Evolutionary conservation across 2,888 invertebrate species (phyloP).

Genomic region (Lysandra bellargus): DNA sequence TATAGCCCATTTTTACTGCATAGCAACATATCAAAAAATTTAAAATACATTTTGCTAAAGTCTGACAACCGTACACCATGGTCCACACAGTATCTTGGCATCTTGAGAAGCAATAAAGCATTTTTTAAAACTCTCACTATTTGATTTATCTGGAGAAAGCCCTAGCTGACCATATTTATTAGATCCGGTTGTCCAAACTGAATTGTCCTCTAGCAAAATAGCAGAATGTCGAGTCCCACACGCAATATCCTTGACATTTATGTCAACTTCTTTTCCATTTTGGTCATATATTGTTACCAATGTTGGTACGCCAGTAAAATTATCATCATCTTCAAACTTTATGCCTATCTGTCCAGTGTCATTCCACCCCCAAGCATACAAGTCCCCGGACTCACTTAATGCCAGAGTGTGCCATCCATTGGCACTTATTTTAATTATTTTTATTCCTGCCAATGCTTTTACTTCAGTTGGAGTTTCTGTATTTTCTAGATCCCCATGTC

Average conservation of each 20-base stretch:
- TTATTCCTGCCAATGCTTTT: slow-evolving; percentile 88
- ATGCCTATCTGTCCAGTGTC: slow-evolving; percentile 91
- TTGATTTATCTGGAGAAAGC: slow-evolving; percentile 53
- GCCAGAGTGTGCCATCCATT: slow-evolving; percentile 94
- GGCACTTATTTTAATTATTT: slow-evolving; percentile 85
- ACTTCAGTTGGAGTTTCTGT: slow-evolving; percentile 83
- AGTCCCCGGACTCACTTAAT: slow-evolving; percentile 88
- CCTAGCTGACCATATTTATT: slow-evolving; percentile 92
- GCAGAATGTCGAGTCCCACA: slow-evolving; percentile 91
- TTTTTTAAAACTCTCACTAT: slow-evolving; percentile 55
- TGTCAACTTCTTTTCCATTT: slow-evolving; percentile 65
- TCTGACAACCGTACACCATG: slow-evolving; percentile 62
- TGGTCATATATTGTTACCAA: slow-evolving; percentile 64
- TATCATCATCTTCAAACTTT: slow-evolving; percentile 47
- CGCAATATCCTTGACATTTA: slow-evolving; percentile 81
- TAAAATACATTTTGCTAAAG: slow-evolving; percentile 9
- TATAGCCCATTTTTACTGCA: background rate
- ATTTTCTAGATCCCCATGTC: slow-evolving; percentile 86
- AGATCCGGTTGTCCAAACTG: slow-evolving; percentile 88
- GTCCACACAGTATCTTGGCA: slow-evolving; percentile 57
- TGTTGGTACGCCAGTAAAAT: slow-evolving; percentile 60
- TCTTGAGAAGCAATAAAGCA: slow-evolving; percentile 49
- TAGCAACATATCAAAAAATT: background rate
- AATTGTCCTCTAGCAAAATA: slow-evolving; percentile 83
- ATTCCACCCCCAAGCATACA: slow-evolving; percentile 97